Evolutionary conservation across 2,113 vertebrate genomes (phyloP).

Genomic region (Oreotrochilus melanogaster): DNA sequence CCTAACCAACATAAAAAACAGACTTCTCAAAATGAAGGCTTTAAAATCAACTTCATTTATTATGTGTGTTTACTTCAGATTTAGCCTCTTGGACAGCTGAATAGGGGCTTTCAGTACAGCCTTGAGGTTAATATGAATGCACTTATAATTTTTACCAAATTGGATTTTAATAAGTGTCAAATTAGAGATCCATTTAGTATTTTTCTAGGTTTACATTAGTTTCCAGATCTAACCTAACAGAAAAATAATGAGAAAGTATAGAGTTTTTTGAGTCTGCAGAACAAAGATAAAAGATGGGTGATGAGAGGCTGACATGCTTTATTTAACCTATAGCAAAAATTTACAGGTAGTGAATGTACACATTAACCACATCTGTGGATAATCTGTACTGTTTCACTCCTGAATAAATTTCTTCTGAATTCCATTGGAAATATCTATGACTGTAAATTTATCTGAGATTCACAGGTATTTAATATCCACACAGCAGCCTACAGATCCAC

Average conservation of each 20-base stretch:
- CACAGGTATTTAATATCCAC: not conserved
- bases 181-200: conserved; percentile 16
- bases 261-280: not conserved
- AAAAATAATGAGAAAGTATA: not conserved
- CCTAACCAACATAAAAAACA: not conserved
- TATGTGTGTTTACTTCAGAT: not conserved
- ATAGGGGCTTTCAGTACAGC: not conserved
- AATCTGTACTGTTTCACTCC: not conserved
- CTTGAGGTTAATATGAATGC: not conserved
- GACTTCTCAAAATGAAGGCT: not conserved
- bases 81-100: not conserved
- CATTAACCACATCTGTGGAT: not conserved
- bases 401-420: not conserved
- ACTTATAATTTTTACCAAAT: not conserved
- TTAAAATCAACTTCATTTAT: not conserved
- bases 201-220: not conserved
- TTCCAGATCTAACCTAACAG: not conserved
- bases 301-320: not conserved
- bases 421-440: not conserved
- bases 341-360: not conserved
- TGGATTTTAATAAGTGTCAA: conserved; percentile 6
- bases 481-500: not conserved
- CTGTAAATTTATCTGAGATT: not conserved
- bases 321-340: not conserved
- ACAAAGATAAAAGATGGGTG: not conserved